Evolutionary conservation across 2,888 invertebrate species (phyloP), one percentile per base, ranked within the genome.

Genomic region (Sarcophaga caerulescens): DNA sequence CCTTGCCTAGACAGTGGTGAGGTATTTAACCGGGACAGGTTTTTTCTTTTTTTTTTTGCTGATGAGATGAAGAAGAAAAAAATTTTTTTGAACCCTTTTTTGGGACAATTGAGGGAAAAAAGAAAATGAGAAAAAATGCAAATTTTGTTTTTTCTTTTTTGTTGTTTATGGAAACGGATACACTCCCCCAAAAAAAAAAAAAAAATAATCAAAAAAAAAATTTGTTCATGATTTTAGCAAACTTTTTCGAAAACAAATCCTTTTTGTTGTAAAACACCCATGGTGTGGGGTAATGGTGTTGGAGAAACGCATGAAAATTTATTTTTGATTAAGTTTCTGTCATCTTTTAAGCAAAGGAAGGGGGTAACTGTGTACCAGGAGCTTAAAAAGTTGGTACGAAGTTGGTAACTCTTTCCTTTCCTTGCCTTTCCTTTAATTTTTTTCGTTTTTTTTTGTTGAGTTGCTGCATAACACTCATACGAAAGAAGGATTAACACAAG

Each of bases 281-380:
- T 0, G 35, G 35, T 0, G 60, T 74, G 52, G 23, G 65, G 5
- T 17, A 17, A 57, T 2, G 14, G 5, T 52, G 45, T 47, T 69
- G 10, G 45, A n/a, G 10, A 47, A 63, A 63, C 25, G 25, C 21
- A 66, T 59, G 19, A 76, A 83, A 86, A 86, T 83, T 80, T 81
- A 86, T 86, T 77, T 86, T 86, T 86, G 85, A 86, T 86, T 83
- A 83, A 86, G 85, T 86, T 70, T 76, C 44, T 78, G 70, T 62
- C 63, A 59, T 77, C 59, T 66, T 78, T 35, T n/a, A 65, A 65
- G 25, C 25, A 35, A 17, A 62, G 59, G 57, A 57, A 4, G 14
- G 23, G 8, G 23, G 17, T n/a, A 44, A 71, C 23, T 8, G 8
- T 35, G 2, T 35, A 35, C 35, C 35, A 35, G 35, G 35, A 35